Evolutionary conservation across 2,797 vertebrate genomes (phyloP).

Genomic region (Malacoraja senta): DNA sequence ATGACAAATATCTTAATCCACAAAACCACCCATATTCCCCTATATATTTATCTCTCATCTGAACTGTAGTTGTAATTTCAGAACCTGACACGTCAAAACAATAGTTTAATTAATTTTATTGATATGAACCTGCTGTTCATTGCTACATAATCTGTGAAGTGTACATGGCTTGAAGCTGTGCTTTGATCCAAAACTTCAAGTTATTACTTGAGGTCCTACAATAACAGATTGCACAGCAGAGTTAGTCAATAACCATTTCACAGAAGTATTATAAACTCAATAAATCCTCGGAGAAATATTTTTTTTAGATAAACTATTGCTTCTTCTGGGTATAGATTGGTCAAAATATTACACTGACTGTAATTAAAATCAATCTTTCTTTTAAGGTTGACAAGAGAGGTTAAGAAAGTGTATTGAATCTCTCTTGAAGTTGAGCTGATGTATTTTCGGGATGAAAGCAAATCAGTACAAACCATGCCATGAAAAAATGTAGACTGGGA

Average conservation of each 20-base stretch:
- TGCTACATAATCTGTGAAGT: neutral
- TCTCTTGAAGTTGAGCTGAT: neutral
- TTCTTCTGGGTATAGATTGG: neutral
- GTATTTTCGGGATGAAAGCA: neutral
- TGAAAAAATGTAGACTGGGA: neutral
- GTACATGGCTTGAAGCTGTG: neutral
- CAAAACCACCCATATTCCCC: neutral
- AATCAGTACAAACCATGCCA: neutral
- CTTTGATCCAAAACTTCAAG: neutral
- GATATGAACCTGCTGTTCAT: neutral
- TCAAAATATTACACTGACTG: neutral
- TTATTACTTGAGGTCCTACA: constrained; percentile 6
- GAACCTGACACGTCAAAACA: neutral
- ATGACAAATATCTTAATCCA: neutral
- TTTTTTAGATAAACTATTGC: neutral
- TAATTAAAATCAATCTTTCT: neutral
- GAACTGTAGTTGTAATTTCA: neutral
- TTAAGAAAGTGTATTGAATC: neutral
- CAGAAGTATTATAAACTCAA: neutral
- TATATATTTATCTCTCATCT: neutral
- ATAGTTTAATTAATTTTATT: neutral
- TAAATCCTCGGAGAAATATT: neutral
- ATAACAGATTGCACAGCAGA: neutral
- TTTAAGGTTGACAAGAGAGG: neutral
- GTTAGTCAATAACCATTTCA: neutral